Base-by-base conservation (phyloP, 2,888 invertebrate genomes). In the Trissoscelio sp. region DNA sequence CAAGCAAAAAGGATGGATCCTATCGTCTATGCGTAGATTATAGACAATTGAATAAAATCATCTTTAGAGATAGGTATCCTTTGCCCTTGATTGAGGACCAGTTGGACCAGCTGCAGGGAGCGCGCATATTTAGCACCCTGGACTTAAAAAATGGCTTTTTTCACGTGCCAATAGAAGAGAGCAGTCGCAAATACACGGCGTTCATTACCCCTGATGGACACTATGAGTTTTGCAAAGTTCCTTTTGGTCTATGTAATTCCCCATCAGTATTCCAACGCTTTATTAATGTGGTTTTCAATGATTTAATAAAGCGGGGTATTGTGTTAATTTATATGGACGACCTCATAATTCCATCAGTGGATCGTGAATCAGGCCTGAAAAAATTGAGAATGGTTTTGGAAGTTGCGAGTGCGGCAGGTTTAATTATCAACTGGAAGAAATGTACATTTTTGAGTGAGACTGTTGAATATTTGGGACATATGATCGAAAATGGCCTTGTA, bases 131-230 rank as follows among this genome's bases (percentile, higher is more conserved):
- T 57, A 57, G 34, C 14, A 55, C 88, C 1, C 3, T 69, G 0
- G 69, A n/a, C n/a, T n/a, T n/a, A n/a, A n/a, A n/a, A n/a, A n/a
- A n/a, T n/a, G n/a, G n/a, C n/a, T n/a, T n/a, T 67, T 87, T 86
- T 12, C 88, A 89, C 28, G 87, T 88, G 0, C 60, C 72, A 0
- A 48, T 89, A 0, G n/a, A n/a, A n/a, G n/a, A n/a, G n/a, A n/a
- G n/a, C n/a, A n/a, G n/a, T n/a, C n/a, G n/a, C n/a, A n/a, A n/a
- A n/a, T n/a, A n/a, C n/a, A n/a, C n/a, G n/a, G n/a, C n/a, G n/a
- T n/a, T n/a, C n/a, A n/a, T n/a, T n/a, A n/a, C n/a, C n/a, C n/a
- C n/a, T n/a, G n/a, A n/a, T n/a, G n/a, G n/a, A n/a, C n/a, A n/a
- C n/a, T n/a, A n/a, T n/a, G n/a, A n/a, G n/a, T n/a, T n/a, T n/a